A percentile compares a stretch with the other conserved stretches of the same genome.
Evolutionary conservation across 2,888 invertebrate genomes (phyloP).

Genomic region (Monochamus alternatus): DNA sequence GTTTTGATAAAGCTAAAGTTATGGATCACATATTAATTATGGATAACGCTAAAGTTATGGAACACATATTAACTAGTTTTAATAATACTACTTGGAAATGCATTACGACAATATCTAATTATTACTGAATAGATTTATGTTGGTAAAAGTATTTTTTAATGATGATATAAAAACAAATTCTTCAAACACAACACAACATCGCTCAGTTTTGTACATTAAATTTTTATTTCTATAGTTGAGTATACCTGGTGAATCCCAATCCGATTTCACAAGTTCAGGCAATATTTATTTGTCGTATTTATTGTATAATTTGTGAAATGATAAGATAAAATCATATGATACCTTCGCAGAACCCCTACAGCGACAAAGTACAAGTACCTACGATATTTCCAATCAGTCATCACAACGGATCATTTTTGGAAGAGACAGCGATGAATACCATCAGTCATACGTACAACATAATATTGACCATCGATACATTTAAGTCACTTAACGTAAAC

Average conservation of each 20-base stretch:
- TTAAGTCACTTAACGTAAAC: slow-evolving; percentile 9
- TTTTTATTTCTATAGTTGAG: no score
- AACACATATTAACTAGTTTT: no score
- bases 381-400: slow-evolving; percentile 37
- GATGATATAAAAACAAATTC: no score
- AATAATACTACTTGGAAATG: background rate
- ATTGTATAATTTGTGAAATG: background rate
- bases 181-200: no score
- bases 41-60: no score
- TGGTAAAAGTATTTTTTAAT: no score
- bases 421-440: slow-evolving; percentile 41
- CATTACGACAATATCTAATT: background rate
- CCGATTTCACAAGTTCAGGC: background rate
- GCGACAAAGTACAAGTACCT: slow-evolving; percentile 15
- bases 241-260: background rate
- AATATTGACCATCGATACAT: background rate
- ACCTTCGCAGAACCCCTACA: slow-evolving; percentile 4
- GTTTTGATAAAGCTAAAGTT: background rate
- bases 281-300: background rate
- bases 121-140: no score
- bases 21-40: background rate
- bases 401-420: slow-evolving; percentile 41
- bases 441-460: slow-evolving; percentile 28
- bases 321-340: background rate
- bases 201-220: no score